phyloP scores from a whole-genome alignment of 1,140 invertebrate genomes.

The Maniola jurtina region DNA sequence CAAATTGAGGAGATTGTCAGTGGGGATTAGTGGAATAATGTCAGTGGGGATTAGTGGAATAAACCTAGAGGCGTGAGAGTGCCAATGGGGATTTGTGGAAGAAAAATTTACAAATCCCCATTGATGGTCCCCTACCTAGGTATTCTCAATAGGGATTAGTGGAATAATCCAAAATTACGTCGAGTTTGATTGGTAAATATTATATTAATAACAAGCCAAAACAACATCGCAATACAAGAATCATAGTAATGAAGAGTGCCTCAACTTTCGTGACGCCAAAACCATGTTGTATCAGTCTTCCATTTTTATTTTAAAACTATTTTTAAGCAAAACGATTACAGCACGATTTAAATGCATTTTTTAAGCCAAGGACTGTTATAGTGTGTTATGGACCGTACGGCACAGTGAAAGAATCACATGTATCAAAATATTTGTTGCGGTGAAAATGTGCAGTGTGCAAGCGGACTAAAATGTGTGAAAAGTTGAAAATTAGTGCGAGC shows the following conservation, averaged over 20 bases:
- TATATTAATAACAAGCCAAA: no score
- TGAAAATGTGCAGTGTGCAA: not conserved
- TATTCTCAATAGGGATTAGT: no score
- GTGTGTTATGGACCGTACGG: not conserved
- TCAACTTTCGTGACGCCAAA: not conserved
- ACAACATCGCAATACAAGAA: not conserved
- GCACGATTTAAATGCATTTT: not conserved
- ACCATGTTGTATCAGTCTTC: not conserved
- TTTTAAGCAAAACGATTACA: not conserved
- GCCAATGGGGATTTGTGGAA: no score
- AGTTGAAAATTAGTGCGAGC: slow-evolving; percentile 3
- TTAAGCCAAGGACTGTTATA: not conserved
- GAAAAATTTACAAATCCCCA: no score
- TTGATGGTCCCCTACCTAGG: no score
- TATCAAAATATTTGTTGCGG: not conserved
- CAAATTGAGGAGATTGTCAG: no score
- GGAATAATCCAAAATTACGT: no score
- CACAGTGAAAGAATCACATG: not conserved
- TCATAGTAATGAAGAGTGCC: no score
- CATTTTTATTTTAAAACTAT: not conserved
- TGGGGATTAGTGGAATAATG: no score
- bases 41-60: no score
- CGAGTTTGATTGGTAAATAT: no score
- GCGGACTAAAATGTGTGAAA: slow-evolving; percentile 13
- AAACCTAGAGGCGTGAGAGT: no score